Conservation (phyloP, 30 jellyfish, hydroid and myxozoan genomes). For the Nemopilema nomurai region DNA sequence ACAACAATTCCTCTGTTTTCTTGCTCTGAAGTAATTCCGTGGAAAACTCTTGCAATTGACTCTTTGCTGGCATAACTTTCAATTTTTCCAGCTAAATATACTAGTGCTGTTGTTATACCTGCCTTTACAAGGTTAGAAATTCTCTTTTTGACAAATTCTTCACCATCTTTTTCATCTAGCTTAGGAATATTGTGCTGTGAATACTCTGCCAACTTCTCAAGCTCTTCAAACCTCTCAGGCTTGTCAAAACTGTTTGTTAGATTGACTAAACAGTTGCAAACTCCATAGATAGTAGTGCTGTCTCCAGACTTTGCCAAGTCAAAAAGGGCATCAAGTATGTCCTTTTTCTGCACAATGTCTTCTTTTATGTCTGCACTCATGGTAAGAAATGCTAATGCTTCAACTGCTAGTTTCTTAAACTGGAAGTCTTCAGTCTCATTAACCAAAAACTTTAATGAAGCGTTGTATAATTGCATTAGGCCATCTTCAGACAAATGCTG, state of each 20-base stretch:
- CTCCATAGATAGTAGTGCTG: constrained; percentile 73
- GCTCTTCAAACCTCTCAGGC: constrained; percentile 84
- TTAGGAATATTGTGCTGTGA: constrained; percentile 91
- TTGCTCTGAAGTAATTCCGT: constrained; percentile 77
- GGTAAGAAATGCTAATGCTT: constrained; percentile 87
- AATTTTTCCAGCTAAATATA: constrained; percentile 57
- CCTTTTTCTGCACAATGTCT: constrained; percentile 52
- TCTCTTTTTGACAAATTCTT: constrained; percentile 75
- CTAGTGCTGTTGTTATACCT: constrained; percentile 79
- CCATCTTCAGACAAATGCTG: constrained; percentile 79
- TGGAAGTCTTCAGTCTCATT: constrained; percentile 30
- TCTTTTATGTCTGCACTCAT: constrained; percentile 86
- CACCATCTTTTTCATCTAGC: constrained; percentile 80
- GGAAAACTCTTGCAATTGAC: constrained; percentile 83
- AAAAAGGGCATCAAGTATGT: constrained; percentile 60
- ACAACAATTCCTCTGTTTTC: constrained; percentile 76
- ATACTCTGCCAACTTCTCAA: constrained; percentile 86
- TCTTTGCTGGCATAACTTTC: constrained; percentile 76
- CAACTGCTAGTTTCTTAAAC: constrained; percentile 78
- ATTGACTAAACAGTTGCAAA: constrained; percentile 85
- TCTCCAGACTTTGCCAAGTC: constrained; percentile 87
- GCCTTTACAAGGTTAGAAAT: constrained; percentile 48
- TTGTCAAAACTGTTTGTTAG: constrained; percentile 89
- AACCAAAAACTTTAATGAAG: constrained; percentile 60
- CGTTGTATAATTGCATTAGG: constrained; percentile 64